Base-by-base conservation (phyloP, 2,888 invertebrate genomes). In the Cryptops parisi region DNA sequence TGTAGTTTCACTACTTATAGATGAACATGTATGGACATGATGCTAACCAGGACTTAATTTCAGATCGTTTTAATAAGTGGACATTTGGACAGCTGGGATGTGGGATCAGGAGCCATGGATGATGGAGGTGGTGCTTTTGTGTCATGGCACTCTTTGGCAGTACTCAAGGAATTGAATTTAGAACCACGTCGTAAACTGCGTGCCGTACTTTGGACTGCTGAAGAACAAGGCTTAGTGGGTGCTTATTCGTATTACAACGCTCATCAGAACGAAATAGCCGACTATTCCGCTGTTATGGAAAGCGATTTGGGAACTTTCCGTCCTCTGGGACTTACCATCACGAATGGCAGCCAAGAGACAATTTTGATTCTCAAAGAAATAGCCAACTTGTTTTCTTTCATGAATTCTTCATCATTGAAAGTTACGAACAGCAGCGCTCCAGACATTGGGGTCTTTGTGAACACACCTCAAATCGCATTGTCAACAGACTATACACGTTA, bases 31-130 rank as follows among this genome's bases (percentile, higher is more conserved):
- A 6, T 6, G 6, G 9, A 33, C n/a, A 6, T 9, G 33, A 33
- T 33, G 33, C 9, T 33, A 27, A 26, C 26, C 2, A 21, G 15
- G n/a, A n/a, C n/a, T n/a, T 46, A 21, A 9, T 17, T 55, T 49
- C 26, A 66, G 63, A 71, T 81, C 0, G 85, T 87, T 0, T 72
- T 88, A 21, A 76, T 87, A 19, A 84, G 85, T 2, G 88, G 87
- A 15, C 88, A 88, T 66, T 73, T 88, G 24, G 88, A 88, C 63
- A 84, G 84, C 63, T 88, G 87, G 87, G 86, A 88, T 67, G 83
- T 87, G 9, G 87, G 87, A 1, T 78, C 82, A 61, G 88, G 87
- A 17, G 86, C 86, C 4, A 84, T 88, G 85, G 87, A 88, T 65
- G 86, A 88, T 61, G 72, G 69, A 2, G 86, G 82, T 54, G 87